Evolutionary conservation across 2,888 invertebrate genomes (phyloP), one percentile per base, ranked within the genome.

Genomic region (Drosophila aldrichi): DNA sequence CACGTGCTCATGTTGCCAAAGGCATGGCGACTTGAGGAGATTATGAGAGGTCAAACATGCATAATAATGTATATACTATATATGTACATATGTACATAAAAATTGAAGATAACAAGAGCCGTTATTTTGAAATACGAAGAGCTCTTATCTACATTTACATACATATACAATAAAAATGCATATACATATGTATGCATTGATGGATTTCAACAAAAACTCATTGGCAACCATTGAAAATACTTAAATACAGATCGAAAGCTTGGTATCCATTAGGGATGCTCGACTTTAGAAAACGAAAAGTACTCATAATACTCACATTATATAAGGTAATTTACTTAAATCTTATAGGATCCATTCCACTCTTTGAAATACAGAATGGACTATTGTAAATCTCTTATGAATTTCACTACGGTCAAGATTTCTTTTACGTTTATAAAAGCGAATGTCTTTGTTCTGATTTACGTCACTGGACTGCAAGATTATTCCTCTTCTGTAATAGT

Each of bases 401-500:
- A 52, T n/a, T 52, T 14, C 32, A 25, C 16, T 8, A 7, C 7
- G 8, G 14, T 9, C 0, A 14, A 10, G 34, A 58, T 51, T 41
- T 64, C 29, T 20, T 41, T 32, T 18, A 34, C 0, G 25, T 10
- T 29, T 3, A 25, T 8, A 10, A 7, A 34, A 41, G 1, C 10
- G 10, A 9, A 16, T 16, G 44, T 25, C 51, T 60, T 77, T 65
- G 38, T 48, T 48, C 12, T 0, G 12, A 48, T 43, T 65, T 74
- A 66, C 66, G 56, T 78, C 74, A 75, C 44, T 14, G 36, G 32
- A 56, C 54, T 49, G 22, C 22, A 49, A 40, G 56, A 63, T 66
- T 62, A 48, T 25, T 32, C 20, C 10, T 43, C 16, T 16, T 43
- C 41, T 57, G 40, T 20, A 61, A 65, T 32, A 43, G n/a, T 16